Base-by-base conservation (phyloP, 64 coral and sea anemone genomes). In the Porites australiensis region DNA sequence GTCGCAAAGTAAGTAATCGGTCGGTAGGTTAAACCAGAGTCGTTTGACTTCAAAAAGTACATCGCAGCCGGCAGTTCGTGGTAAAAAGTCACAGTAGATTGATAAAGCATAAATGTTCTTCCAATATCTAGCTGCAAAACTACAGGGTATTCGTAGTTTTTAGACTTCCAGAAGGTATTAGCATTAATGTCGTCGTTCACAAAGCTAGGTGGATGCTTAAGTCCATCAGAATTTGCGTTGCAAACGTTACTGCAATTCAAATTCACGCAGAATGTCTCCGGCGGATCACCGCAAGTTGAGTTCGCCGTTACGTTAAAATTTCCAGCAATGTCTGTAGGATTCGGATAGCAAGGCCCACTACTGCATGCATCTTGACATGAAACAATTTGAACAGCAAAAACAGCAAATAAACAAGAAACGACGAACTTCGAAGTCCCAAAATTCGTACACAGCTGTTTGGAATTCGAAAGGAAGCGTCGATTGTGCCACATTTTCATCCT, bases 1-100 rank as follows among this genome's bases (percentile, higher is more conserved):
- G 91, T 87, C 13, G 91, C 81, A 79, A 77, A 93, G 50, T 67
- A 93, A 7, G 70, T 66, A 12, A 93, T 8, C 22, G 74, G 54
- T 10, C 85, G 49, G 72, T 73, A 93, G 13, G 60, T 69, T 4
- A 4, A 44, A 11, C 91, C 91, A 20, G 50, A 77, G 60, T 93
- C 73, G 54, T 77, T 68, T 16, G 91, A 93, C 82, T 93, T 93
- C 55, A 43, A 72, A 22, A 93, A 57, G 91, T 93, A 93, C 82
- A 87, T 79, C 0, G 91, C 82, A 4, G 91, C 82, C 12, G 91
- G 91, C 18, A 93, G 13, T 22, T 93, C 82, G 46, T 73, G 85
- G n/a, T 79, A 50, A 72, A 93, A 93, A n/a, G 61, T 87, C 44
- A 79, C 72, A 8, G 70, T 37, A 55, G 91, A 86, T 52, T 23